Evolutionary conservation across 2,888 invertebrate species (phyloP).

Genomic region (Oxycera nigricornis): DNA sequence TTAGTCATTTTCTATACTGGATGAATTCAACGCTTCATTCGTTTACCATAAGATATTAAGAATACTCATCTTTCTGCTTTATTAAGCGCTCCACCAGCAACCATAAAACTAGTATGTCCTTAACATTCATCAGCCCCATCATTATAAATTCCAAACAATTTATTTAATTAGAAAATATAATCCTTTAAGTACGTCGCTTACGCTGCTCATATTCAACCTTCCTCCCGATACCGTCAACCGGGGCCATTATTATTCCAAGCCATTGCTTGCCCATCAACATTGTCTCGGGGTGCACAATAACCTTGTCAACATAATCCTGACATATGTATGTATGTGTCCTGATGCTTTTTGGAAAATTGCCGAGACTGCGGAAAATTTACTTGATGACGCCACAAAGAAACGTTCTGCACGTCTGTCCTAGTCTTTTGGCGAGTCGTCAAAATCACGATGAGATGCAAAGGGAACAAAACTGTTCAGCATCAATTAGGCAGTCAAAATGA

Average conservation of each 20-base stretch:
- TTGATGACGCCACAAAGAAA: background rate
- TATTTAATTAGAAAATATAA: background rate
- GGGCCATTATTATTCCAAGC: background rate
- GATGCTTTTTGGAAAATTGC: slow-evolving; percentile 24
- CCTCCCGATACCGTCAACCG: background rate
- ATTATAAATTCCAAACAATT: background rate
- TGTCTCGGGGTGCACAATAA: slow-evolving; percentile 7
- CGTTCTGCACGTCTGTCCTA: background rate
- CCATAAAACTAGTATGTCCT: no score
- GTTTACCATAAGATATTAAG: no score
- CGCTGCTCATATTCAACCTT: background rate
- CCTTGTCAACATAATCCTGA: slow-evolving; percentile 26
- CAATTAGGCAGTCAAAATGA: slow-evolving; percentile 15
- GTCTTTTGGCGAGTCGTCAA: background rate
- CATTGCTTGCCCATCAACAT: background rate
- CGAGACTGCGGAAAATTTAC: slow-evolving; percentile 22
- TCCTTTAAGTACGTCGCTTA: background rate
- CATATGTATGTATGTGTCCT: slow-evolving; percentile 2
- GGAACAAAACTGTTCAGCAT: background rate
- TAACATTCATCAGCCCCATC: background rate
- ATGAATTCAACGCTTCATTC: no score
- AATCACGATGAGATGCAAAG: background rate
- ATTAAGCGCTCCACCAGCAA: no score
- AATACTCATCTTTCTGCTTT: no score
- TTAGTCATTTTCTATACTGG: no score